Evolutionary conservation across 2,113 vertebrate genomes (phyloP), one percentile per base, ranked within the genome.

Genomic region (Promerops cafer): DNA sequence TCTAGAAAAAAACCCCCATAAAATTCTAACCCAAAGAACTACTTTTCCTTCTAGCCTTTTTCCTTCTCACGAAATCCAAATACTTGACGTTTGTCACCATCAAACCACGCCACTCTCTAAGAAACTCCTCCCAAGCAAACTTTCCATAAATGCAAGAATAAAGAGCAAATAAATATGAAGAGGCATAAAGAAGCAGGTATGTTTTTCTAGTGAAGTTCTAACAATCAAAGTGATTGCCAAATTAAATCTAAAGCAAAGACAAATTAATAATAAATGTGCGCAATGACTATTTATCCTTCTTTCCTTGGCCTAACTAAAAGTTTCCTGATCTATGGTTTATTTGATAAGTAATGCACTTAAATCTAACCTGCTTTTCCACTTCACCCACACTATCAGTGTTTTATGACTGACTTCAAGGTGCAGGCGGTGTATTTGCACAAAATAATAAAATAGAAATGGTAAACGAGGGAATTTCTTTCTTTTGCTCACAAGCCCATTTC

Each of bases 301-400:
- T n/a, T 78, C 40, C 40, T 61, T 44, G 40, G 35, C 28, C 45
- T 77, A 68, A 76, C 44, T 56, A 39, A 10, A 80, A 83, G 74
- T 42, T 57, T 71, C n/a, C 1, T 10, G 79, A 70, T 74, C 70
- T 64, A 63, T 9, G 23, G 23, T 76, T 66, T 90, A 33, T 63
- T 83, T 76, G 79, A 83, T 72, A 91, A 45, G 28, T 45, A 85
- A 86, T 3, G 10, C 37, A 49, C 76, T 94, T 75, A 37, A 87
- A 86, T 33, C 23, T 77, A 94, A 96, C 84, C 68, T 86, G 79
- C 69, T 83, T 64, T 95, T 94, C 93, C 76, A 92, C 82, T 83
- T 90, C 86, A 89, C n/a, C 53, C 69, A 61, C 53, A 57, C 68
- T 60, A 81, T 23, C 37, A 59, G 61, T 54, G 56, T 72, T 94